Conservation (phyloP, 2,797 vertebrate genomes). For the Bovichtus variegatus region DNA sequence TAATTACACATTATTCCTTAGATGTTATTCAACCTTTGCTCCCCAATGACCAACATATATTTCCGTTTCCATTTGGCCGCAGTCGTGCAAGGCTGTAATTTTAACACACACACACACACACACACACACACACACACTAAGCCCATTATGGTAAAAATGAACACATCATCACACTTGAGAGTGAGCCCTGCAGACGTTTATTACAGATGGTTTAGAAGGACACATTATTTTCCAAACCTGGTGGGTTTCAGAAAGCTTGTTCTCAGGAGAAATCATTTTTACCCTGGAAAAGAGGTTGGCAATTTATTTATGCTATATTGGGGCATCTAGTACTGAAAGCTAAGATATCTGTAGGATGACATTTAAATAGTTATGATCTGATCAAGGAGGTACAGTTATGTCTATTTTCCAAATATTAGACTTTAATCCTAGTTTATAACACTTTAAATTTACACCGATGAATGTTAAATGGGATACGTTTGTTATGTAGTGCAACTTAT, state of each 20-base stretch:
- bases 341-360: neutral
- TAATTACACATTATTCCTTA: neutral
- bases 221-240: neutral
- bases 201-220: conserved; percentile 1
- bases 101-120: neutral
- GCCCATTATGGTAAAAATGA: neutral
- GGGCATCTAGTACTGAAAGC: neutral
- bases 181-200: neutral
- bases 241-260: neutral
- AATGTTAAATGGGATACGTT: neutral
- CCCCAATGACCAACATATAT: neutral
- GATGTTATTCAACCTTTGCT: neutral
- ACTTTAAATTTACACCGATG: neutral
- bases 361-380: neutral
- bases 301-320: neutral
- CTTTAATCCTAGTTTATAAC: neutral
- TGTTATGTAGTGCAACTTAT: neutral
- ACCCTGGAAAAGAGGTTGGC: neutral
- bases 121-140: neutral
- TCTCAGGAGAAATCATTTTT: neutral
- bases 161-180: neutral
- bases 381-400: neutral
- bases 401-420: neutral
- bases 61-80: neutral
- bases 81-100: neutral